Evolutionary conservation across 1,140 invertebrate species (phyloP), one percentile per base, ranked within the genome.

Genomic region (Leptoteleia sp.): DNA sequence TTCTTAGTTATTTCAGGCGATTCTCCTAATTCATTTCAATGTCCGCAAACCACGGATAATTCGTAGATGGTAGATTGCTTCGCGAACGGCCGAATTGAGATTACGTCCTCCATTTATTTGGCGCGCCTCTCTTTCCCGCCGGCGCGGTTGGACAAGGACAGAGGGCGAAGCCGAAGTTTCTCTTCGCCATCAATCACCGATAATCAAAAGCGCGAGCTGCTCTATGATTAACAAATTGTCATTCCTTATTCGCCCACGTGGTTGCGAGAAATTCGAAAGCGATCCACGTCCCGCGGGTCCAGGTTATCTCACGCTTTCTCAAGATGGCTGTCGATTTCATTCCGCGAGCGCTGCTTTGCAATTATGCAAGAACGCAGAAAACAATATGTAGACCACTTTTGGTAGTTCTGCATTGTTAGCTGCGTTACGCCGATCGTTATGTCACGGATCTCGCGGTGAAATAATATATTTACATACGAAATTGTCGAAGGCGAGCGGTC

Each of bases 241-340:
- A 72, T 76, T 76, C 29, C 37, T 13, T 8, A 42, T 62, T 67
- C 72, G 48, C 61, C 72, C 72, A 76, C 78, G 64, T 76, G 52
- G 40, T 13, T 29, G 40, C 22, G 55, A 62, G 67, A 76, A 76
- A 80, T 76, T 71, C 62, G 78, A 80, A 80, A 80, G 78, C 61
- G 55, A 72, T 81, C 59, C 54, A 54, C 38, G 67, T 61, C 55
- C n/a, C 42, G 65, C 59, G 62, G 59, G 77, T 55, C 40, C 67
- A 55, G n/a, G 52, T 72, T 65, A 61, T 77, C 75, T 77, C 70
- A 77, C 75, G 75, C 79, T 81, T 81, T 81, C 79, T 71, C 75
- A 67, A 75, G 48, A 76, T 70, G 70, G 70, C 47, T 37, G 64
- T 9, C 43, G 38, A 48, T 7, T 59, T 47, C 50, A 55, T 57